These are phyloP conservation scores for Drosophila ezoana DNA, from an alignment of 2,888 invertebrate species.

Conservation along the genomic window DNA sequence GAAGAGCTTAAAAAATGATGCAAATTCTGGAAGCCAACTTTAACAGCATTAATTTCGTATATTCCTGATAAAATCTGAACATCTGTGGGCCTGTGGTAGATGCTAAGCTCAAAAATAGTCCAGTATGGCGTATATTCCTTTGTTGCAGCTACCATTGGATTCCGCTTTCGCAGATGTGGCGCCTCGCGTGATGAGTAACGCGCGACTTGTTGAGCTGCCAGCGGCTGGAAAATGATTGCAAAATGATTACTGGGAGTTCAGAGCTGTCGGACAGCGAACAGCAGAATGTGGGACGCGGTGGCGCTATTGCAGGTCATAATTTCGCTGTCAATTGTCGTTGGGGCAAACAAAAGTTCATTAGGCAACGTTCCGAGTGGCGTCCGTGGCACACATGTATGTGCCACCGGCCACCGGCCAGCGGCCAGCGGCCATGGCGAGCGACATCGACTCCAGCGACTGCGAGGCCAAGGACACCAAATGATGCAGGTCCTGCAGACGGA, in stretches of 20 bases:
- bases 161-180: neutral
- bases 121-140: no score
- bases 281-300: neutral
- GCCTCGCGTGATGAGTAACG: neutral
- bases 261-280: neutral
- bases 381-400: conserved; percentile 55
- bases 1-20: no score
- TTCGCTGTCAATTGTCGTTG: conserved; percentile 51
- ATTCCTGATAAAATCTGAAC: no score
- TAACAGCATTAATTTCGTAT: no score
- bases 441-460: neutral
- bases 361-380: conserved; percentile 48
- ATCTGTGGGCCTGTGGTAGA: no score
- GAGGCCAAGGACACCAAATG: conserved; percentile 46
- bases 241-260: conserved; percentile 31
- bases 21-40: no score
- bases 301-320: conserved; percentile 36
- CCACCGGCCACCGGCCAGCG: neutral
- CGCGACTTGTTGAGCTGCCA: conserved; percentile 45
- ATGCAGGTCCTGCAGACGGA: conserved; percentile 15
- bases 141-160: neutral
- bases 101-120: no score
- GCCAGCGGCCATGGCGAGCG: neutral
- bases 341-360: conserved; percentile 65
- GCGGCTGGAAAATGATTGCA: conserved; percentile 30